Evolutionary conservation across 1,140 invertebrate species (phyloP).

Genomic region (Chrysomallon squamiferum): DNA sequence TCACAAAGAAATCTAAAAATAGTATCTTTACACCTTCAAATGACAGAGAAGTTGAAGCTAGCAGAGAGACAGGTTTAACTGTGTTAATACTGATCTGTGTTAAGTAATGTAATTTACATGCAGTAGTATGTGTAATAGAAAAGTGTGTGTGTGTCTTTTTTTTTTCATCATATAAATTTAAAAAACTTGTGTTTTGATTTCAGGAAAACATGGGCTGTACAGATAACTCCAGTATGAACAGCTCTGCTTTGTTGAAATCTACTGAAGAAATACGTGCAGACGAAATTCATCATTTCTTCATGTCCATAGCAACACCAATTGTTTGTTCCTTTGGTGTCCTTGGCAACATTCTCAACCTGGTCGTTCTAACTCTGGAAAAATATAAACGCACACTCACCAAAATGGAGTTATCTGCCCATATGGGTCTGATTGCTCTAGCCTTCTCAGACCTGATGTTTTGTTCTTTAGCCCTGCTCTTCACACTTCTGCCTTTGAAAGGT

Average conservation of each 20-base stretch:
- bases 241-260: not conserved
- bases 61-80: too few relatives aligned
- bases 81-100: too few relatives aligned
- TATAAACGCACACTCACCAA: conserved; percentile 50
- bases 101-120: too few relatives aligned
- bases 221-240: conserved; percentile 19
- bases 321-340: conserved; percentile 50
- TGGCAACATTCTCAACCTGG: conserved; percentile 55
- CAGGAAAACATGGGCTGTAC: conserved; percentile 27
- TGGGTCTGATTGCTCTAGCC: conserved; percentile 57
- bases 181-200: conserved; percentile 16
- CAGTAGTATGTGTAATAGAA: too few relatives aligned
- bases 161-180: too few relatives aligned
- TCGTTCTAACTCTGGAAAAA: conserved; percentile 57
- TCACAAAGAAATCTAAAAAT: too few relatives aligned
- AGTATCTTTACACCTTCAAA: too few relatives aligned
- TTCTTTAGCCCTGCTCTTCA: conserved; percentile 51
- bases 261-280: conserved; percentile 15
- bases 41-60: too few relatives aligned
- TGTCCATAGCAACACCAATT: conserved; percentile 46
- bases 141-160: too few relatives aligned
- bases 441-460: conserved; percentile 60
- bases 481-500: conserved; percentile 32
- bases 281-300: conserved; percentile 35
- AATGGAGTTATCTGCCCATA: conserved; percentile 60